These are phyloP conservation scores for Agapornis roseicollis DNA, from an alignment of 2,113 vertebrate genomes.

Conservation along the genomic window DNA sequence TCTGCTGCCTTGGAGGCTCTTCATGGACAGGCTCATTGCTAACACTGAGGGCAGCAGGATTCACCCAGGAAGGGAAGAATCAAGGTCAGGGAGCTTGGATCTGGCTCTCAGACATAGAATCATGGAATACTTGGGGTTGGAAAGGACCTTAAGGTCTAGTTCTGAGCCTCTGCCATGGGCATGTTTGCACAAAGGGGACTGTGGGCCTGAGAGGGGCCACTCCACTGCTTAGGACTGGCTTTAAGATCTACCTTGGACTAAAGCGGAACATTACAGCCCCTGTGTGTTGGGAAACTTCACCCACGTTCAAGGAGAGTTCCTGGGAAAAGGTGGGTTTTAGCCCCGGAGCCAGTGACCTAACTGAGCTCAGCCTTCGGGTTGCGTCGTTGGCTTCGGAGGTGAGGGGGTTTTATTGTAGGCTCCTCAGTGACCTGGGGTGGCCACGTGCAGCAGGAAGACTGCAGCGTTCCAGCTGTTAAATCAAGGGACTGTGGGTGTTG, in stretches of 20 bases:
- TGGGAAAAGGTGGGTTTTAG: background rate
- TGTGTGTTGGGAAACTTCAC: background rate
- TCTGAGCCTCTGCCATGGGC: background rate
- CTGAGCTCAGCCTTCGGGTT: background rate
- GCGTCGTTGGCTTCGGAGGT: background rate
- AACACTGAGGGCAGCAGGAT: background rate
- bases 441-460: background rate
- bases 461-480: background rate
- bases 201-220: background rate
- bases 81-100: background rate
- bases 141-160: background rate
- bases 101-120: background rate
- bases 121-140: background rate
- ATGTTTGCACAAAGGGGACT: background rate
- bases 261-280: background rate
- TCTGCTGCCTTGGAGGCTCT: background rate
- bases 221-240: background rate
- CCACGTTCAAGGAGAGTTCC: background rate
- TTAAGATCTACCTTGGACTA: background rate
- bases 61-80: too few species aligned
- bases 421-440: background rate
- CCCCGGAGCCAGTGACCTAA: too few species aligned
- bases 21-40: background rate
- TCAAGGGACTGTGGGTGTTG: background rate
- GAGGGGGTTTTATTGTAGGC: background rate